Percentiles rank a stretch among this genome's conserved stretches.
Evolutionary conservation across 92 coral and sea anemone species (phyloP).

Genomic region (Metridium senile): DNA sequence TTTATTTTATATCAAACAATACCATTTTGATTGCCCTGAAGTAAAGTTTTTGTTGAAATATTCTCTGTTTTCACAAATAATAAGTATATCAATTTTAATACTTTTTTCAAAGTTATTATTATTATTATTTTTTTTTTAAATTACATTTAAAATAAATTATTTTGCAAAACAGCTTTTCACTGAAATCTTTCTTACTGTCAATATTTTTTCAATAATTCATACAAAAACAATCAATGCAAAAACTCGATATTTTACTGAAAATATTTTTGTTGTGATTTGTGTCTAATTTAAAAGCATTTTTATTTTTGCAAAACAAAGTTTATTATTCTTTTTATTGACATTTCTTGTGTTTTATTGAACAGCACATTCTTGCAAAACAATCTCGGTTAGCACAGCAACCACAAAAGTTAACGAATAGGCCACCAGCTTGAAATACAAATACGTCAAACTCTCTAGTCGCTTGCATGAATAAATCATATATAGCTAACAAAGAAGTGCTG

Average conservation of each 20-base stretch:
- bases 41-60: no score
- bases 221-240: no score
- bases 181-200: no score
- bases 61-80: no score
- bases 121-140: no score
- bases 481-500: background rate
- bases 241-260: background rate
- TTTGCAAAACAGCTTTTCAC: no score
- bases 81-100: no score
- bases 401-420: background rate
- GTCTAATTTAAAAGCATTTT: background rate
- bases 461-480: constrained; percentile 20
- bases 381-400: constrained; percentile 18
- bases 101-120: no score
- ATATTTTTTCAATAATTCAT: no score
- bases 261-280: background rate
- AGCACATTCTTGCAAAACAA: background rate
- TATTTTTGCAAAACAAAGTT: background rate
- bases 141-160: no score
- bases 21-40: no score
- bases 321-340: background rate
- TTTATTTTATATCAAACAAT: no score
- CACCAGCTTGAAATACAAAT: background rate
- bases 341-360: background rate
- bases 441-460: background rate